phyloP scores from a whole-genome alignment of 2,888 invertebrate genomes.

The Chorisops tibialis region DNA sequence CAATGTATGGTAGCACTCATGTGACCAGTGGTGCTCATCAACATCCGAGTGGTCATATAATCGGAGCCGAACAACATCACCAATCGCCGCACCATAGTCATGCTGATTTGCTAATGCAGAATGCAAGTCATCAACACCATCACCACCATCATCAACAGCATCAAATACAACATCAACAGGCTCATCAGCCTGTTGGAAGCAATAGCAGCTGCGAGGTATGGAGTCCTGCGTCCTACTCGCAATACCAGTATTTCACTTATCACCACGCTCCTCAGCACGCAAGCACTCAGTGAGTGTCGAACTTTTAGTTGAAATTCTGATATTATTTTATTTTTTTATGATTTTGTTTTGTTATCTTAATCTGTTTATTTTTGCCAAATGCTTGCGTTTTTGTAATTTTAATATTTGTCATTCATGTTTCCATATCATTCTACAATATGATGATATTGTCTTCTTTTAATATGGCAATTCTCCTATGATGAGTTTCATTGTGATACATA shows the following conservation, averaged over 20 bases:
- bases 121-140: conserved; percentile 44
- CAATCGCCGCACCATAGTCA: conserved; percentile 23
- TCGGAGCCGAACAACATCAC: conserved; percentile 24
- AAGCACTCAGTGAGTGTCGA: conserved; percentile 59
- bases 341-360: conserved; percentile 29
- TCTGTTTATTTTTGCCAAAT: no score
- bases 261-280: conserved; percentile 57
- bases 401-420: no score
- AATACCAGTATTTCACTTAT: conserved; percentile 66
- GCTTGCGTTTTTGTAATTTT: no score
- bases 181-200: conserved; percentile 49
- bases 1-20: conserved; percentile 26
- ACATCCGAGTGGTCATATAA: conserved; percentile 22
- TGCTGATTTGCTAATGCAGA: conserved; percentile 27
- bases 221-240: conserved; percentile 56
- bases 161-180: conserved; percentile 32
- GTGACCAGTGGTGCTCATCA: conserved; percentile 15
- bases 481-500: no score
- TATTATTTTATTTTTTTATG: conserved; percentile 29
- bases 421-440: no score
- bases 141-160: conserved; percentile 29
- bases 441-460: no score
- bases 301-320: conserved; percentile 40
- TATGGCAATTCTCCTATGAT: no score
- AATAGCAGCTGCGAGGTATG: conserved; percentile 63